phyloP scores from a whole-genome alignment of 2,113 vertebrate species.

The Hippoglossus stenolepis region DNA sequence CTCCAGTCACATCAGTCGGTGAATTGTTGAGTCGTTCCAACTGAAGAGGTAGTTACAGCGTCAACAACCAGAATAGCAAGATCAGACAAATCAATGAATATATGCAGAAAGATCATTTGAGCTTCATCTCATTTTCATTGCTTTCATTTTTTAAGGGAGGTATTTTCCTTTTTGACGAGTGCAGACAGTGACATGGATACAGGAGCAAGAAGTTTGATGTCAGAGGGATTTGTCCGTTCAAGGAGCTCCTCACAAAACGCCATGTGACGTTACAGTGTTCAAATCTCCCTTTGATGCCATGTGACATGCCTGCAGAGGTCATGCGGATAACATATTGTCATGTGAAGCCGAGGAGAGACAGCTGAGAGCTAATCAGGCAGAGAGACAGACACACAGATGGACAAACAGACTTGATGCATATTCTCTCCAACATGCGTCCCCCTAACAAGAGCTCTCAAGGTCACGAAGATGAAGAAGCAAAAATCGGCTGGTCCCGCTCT shows the following conservation, averaged over 20 bases:
- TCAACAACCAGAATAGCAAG: slow-evolving; percentile 6
- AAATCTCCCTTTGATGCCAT: slow-evolving; percentile 42
- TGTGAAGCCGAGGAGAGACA: slow-evolving; percentile 33
- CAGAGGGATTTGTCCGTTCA: slow-evolving; percentile 5
- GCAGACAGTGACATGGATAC: neutral
- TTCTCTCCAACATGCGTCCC: slow-evolving; percentile 2
- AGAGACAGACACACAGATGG: slow-evolving; percentile 10
- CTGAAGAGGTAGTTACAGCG: slow-evolving; percentile 27
- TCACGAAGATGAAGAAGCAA: slow-evolving; percentile 73
- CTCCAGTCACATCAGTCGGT: slow-evolving; percentile 29
- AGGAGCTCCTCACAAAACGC: slow-evolving; percentile 31
- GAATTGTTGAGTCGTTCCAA: slow-evolving; percentile 26
- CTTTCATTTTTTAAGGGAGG: neutral
- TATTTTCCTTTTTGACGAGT: neutral
- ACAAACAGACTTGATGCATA: slow-evolving; percentile 25
- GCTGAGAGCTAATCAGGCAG: slow-evolving; percentile 7
- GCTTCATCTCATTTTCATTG: slow-evolving; percentile 40
- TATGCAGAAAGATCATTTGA: slow-evolving; percentile 33
- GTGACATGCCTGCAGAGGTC: slow-evolving; percentile 54
- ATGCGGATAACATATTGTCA: slow-evolving; percentile 27
- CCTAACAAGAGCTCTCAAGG: slow-evolving; percentile 68
- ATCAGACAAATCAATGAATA: slow-evolving; percentile 35
- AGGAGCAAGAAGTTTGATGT: slow-evolving; percentile 27
- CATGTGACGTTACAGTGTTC: slow-evolving; percentile 21
- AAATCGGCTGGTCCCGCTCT: slow-evolving; percentile 59